A percentile compares a stretch with the other conserved stretches of the same genome.
Evolutionary conservation across 2,888 invertebrate species (phyloP).

Genomic region (Melinopterus prodromus): DNA sequence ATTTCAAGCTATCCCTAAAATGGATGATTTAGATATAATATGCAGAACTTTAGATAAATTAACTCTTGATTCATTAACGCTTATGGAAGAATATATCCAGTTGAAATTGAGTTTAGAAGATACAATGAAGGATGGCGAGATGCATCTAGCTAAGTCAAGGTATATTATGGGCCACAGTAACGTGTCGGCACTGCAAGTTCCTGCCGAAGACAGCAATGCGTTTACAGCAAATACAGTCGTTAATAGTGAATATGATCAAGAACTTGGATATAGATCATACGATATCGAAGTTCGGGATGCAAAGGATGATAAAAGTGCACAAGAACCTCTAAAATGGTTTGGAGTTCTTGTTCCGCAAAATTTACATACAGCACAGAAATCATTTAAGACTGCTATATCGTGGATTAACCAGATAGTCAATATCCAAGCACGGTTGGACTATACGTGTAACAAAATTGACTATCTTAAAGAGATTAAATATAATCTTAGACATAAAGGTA

Average conservation of each 20-base stretch:
- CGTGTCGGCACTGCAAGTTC: conserved; percentile 75
- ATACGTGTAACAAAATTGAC: conserved; percentile 54
- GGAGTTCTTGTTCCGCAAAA: conserved; percentile 85
- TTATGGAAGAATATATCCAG: conserved; percentile 78
- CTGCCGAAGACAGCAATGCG: conserved; percentile 68
- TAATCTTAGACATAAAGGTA: neutral
- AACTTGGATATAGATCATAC: conserved; percentile 49
- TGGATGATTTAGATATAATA: conserved; percentile 58
- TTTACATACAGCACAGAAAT: conserved; percentile 76
- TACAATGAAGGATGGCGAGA: conserved; percentile 72
- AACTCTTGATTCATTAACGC: conserved; percentile 71
- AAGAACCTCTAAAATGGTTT: conserved; percentile 86
- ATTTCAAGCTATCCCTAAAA: conserved; percentile 30
- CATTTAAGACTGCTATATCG: conserved; percentile 75
- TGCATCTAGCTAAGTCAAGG: conserved; percentile 78
- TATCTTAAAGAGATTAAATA: conserved; percentile 39
- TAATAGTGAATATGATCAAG: conserved; percentile 55
- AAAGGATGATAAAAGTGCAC: conserved; percentile 56
- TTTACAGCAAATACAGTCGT: conserved; percentile 61
- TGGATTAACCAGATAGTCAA: conserved; percentile 74
- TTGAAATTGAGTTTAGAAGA: conserved; percentile 75
- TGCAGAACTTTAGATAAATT: conserved; percentile 73
- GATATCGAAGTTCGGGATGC: conserved; percentile 54
- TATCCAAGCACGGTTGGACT: conserved; percentile 69
- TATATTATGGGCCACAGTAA: conserved; percentile 81